Conservation (phyloP, 2,797 vertebrate species). For the Meriones psammophilus region DNA sequence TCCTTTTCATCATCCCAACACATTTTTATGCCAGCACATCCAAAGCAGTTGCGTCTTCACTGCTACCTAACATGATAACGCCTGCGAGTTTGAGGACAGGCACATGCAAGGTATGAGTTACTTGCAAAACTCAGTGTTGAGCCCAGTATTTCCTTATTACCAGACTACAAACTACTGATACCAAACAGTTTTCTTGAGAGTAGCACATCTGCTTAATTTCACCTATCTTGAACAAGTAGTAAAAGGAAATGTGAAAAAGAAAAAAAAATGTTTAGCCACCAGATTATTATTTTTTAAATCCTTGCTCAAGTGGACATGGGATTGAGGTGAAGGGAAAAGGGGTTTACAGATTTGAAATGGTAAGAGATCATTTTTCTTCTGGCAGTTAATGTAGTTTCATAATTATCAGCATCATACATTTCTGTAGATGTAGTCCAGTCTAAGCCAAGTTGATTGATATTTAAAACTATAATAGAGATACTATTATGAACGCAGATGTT, state of each 20-base stretch:
- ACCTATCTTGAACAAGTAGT: not conserved
- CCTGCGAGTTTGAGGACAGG: not conserved
- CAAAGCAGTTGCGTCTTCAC: not conserved
- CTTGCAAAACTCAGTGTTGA: not conserved
- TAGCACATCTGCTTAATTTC: not conserved
- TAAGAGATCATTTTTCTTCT: not conserved
- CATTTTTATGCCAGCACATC: not conserved
- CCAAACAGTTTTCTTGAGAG: not conserved
- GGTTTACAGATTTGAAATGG: not conserved
- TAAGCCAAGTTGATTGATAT: not conserved
- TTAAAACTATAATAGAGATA: not conserved
- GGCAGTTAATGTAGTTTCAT: not conserved
- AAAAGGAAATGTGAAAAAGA: not conserved
- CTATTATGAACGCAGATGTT: not conserved
- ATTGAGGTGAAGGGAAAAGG: not conserved
- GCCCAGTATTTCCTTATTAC: not conserved
- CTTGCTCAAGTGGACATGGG: not conserved
- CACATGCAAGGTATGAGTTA: not conserved
- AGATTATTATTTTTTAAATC: not conserved
- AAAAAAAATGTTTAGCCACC: constrained; percentile 18
- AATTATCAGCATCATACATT: constrained; percentile 24
- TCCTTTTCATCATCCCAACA: constrained; percentile 4
- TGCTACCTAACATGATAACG: not conserved
- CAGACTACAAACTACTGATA: not conserved
- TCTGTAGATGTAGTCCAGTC: not conserved